phyloP scores from a whole-genome alignment of 2,888 invertebrate genomes.

The Subacronicta megacephala region DNA sequence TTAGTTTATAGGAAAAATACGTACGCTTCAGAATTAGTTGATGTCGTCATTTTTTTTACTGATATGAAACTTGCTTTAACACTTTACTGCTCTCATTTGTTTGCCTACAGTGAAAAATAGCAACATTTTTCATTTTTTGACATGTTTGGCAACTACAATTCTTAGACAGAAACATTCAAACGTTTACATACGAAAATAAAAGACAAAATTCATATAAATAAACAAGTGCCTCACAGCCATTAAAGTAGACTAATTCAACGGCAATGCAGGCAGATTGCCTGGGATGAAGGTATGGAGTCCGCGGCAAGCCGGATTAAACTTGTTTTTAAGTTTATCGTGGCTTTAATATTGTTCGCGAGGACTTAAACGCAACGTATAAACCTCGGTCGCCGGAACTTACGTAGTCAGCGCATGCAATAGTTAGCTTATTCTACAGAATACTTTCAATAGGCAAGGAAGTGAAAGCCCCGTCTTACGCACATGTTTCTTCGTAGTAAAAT shows the following conservation, averaged over 20 bases:
- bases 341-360: conserved; percentile 86
- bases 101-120: too few relatives aligned
- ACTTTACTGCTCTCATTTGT: too few relatives aligned
- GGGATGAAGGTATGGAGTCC: conserved; percentile 76
- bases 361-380: conserved; percentile 83
- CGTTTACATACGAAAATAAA: conserved; percentile 29
- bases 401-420: conserved; percentile 67
- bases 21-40: conserved; percentile 48
- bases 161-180: conserved; percentile 2
- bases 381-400: conserved; percentile 69
- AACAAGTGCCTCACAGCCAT: conserved; percentile 60
- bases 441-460: conserved; percentile 54
- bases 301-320: conserved; percentile 85
- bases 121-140: too few relatives aligned
- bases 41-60: conserved; percentile 27
- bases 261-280: conserved; percentile 79
- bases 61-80: background rate
- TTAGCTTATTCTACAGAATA: conserved; percentile 60
- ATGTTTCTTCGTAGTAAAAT: background rate
- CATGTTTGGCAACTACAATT: too few relatives aligned
- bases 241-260: conserved; percentile 76
- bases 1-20: conserved; percentile 59
- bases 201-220: conserved; percentile 48
- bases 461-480: conserved; percentile 4
- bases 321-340: conserved; percentile 88